Evolutionary conservation across 2,113 vertebrate species (phyloP).

Genomic region (human (Homo sapiens)): DNA sequence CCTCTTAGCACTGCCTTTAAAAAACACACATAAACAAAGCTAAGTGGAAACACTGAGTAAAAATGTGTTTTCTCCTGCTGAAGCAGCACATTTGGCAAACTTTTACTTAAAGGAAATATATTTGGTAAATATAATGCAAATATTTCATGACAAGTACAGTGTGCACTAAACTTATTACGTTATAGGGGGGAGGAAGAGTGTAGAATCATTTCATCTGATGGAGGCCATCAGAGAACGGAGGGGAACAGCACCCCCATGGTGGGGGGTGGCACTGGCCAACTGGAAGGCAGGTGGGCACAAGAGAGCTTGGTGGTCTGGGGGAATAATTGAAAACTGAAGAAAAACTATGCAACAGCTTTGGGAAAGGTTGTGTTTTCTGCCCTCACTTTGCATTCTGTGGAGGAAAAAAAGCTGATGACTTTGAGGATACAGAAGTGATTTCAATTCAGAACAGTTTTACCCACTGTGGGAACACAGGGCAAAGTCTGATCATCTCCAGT

Average conservation of each 20-base stretch:
- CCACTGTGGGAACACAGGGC: not conserved
- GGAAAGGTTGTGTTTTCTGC: not conserved
- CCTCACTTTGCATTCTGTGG: not conserved
- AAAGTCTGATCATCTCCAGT: too few relatives aligned
- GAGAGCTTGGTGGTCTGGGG: too few relatives aligned
- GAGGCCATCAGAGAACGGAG: not conserved
- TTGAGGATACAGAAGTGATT: not conserved
- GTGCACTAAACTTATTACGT: not conserved
- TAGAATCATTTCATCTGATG: not conserved
- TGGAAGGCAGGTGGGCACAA: not conserved
- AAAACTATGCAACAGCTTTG: not conserved
- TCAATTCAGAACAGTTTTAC: not conserved
- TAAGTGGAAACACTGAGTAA: not conserved
- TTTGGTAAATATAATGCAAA: conserved; percentile 62
- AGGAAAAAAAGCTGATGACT: not conserved
- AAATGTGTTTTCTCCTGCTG: conserved; percentile 38
- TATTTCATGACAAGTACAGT: not conserved
- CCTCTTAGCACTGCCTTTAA: not conserved
- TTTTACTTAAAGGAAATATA: not conserved
- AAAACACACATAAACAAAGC: conserved; percentile 22
- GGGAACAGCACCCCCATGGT: accelerated
- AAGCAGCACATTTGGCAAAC: conserved; percentile 57
- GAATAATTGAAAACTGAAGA: not conserved
- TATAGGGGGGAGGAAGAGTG: too few relatives aligned
- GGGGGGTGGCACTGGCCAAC: too few relatives aligned